These are phyloP conservation scores for Drosophila obscura DNA, from an alignment of 1,140 invertebrate genomes.

Conservation along the genomic window DNA sequence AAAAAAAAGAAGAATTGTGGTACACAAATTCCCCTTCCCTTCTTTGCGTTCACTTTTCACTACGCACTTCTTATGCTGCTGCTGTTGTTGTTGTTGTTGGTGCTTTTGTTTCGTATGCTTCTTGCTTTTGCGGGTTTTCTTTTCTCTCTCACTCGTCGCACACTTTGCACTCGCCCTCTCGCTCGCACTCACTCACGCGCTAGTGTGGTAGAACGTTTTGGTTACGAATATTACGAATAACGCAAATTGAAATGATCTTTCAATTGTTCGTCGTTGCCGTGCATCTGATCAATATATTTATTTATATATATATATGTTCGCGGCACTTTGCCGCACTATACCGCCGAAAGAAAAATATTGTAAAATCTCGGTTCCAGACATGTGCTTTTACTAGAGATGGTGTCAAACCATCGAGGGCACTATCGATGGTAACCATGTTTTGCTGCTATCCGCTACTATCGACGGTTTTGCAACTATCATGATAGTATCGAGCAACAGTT, in stretches of 20 bases:
- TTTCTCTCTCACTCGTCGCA: constrained; percentile 48
- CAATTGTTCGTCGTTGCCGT: constrained; percentile 59
- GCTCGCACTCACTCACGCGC: constrained; percentile 72
- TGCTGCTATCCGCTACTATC: too few species aligned
- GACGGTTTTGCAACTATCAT: too few species aligned
- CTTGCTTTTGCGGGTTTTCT: constrained; percentile 65
- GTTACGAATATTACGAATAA: constrained; percentile 67
- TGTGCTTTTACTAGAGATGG: constrained; percentile 83
- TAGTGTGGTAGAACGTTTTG: constrained; percentile 63
- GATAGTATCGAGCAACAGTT: too few species aligned
- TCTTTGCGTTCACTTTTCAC: constrained; percentile 19
- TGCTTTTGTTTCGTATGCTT: constrained; percentile 60
- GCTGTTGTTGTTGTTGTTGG: constrained; percentile 57
- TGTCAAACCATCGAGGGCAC: too few species aligned
- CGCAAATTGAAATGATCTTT: constrained; percentile 59
- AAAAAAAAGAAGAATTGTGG: constrained; percentile 19
- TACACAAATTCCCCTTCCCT: constrained; percentile 26
- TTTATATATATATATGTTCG: constrained; percentile 51
- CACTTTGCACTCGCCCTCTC: constrained; percentile 40
- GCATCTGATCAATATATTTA: constrained; percentile 57
- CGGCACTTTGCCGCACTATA: constrained; percentile 80
- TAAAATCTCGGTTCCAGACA: constrained; percentile 83
- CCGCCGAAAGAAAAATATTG: constrained; percentile 53
- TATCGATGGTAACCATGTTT: too few species aligned
- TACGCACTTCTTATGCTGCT: constrained; percentile 48